phyloP scores from a whole-genome alignment of 1,140 invertebrate genomes.

The Stegodyphus dumicola region DNA sequence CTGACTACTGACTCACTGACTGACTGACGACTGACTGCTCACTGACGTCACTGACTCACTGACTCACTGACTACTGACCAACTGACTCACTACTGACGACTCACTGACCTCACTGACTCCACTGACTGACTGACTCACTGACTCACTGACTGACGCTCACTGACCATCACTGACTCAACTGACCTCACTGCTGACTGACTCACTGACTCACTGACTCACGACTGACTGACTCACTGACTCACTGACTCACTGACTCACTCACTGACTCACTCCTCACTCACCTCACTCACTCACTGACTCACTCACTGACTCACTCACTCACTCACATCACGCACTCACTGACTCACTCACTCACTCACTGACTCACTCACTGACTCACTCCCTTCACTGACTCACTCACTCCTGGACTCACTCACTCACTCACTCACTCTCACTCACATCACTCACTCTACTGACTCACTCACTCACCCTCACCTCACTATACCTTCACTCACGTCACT shows the following conservation, averaged over 20 bases:
- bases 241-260: neutral
- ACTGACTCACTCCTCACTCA: neutral
- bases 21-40: neutral
- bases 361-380: slow-evolving; percentile 14
- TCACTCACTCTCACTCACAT: neutral
- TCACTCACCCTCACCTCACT: slow-evolving; percentile 14
- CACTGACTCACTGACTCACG: slow-evolving; percentile 24
- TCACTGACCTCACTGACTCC: slow-evolving; percentile 27
- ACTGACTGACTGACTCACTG: slow-evolving; percentile 2
- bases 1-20: neutral
- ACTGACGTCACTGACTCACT: neutral
- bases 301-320: slow-evolving; percentile 30
- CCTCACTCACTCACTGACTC: slow-evolving; percentile 9
- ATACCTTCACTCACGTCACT: slow-evolving; percentile 19
- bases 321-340: slow-evolving; percentile 1
- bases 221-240: too few relatives aligned
- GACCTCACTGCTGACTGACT: neutral
- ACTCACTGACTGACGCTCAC: neutral
- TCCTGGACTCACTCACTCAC: slow-evolving; percentile 5
- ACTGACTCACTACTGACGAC: too few relatives aligned
- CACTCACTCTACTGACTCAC: slow-evolving; percentile 17
- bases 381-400: slow-evolving; percentile 27
- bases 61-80: neutral
- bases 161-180: too few relatives aligned
- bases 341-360: slow-evolving; percentile 36